Conservation (phyloP, 2,888 invertebrate species). For the Bugula neritina region DNA sequence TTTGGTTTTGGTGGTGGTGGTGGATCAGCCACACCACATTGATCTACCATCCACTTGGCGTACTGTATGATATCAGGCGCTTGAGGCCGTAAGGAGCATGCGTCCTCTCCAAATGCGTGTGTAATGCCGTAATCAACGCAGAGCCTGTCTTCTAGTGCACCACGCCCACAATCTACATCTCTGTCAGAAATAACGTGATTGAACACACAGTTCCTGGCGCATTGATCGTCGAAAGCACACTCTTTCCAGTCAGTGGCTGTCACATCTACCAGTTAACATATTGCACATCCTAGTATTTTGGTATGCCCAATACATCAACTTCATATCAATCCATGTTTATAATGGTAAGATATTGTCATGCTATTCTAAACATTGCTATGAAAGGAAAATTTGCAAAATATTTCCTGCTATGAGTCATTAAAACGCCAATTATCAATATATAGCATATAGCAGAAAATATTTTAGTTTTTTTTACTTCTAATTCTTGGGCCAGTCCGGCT, state of each 20-base stretch:
- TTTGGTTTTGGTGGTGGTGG: not conserved
- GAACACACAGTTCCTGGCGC: slow-evolving; percentile 4
- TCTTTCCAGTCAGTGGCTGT: not conserved
- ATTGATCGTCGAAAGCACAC: slow-evolving; percentile 1
- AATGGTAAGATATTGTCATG: no score
- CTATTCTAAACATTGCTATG: no score
- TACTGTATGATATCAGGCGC: not conserved
- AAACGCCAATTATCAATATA: no score
- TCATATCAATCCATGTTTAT: no score
- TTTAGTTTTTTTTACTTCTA: not conserved
- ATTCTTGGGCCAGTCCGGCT: not conserved
- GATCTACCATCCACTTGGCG: not conserved
- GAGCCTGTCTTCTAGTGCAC: not conserved
- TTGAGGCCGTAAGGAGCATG: not conserved
- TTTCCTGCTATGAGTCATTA: no score
- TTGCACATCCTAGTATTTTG: no score
- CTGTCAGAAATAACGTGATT: slow-evolving; percentile 1
- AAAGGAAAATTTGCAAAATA: no score
- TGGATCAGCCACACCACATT: not conserved
- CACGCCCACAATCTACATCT: not conserved
- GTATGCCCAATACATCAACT: no score
- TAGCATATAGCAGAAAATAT: no score
- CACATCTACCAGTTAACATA: no score
- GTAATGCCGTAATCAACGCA: slow-evolving; percentile 22
- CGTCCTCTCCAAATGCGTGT: slow-evolving; percentile 11